Base-by-base conservation (phyloP, 1,140 invertebrate species). In the Leptoteleia sp. region DNA sequence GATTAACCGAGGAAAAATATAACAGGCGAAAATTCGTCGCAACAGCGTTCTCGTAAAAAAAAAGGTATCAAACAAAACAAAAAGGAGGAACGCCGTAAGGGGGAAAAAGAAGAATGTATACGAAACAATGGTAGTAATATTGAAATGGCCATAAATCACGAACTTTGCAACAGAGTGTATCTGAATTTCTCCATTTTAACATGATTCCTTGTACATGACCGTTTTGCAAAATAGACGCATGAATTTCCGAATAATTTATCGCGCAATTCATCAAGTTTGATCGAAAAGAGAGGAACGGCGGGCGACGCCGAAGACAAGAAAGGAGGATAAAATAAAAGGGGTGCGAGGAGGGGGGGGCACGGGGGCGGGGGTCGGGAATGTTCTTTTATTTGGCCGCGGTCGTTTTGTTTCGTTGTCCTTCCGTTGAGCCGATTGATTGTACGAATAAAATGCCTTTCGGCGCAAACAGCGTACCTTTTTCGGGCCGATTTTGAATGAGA, bases 1-100 rank as follows among this genome's bases (percentile, higher is more conserved):
- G 75, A 78, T 78, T 78, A 78, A 72, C 67, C 67, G 61, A 67
- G 76, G 76, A 72, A 78, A 76, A 78, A 78, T 72, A 72, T 78
- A 72, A 72, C 76, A 68, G 67, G 61, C 62, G 76, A 72, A 78
- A 78, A 67, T 72, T 78, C 76, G 61, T 78, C 47, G 61, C 67
- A 67, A 78, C 67, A 67, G 67, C 43, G 42, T 71, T 42, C 59
- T 62, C 1, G 29, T 35, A 37, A 50, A 9, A 48, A 17, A 22
- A 42, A 42, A 29, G 35, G 8, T 42, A 55, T 42, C 38, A 55
- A 50, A 19, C 19, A 38, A 48, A 48, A 38, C 40, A 54, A 47
- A 25, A 11, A 2, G 2, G 15, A 47, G 38, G 3, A 37, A 22
- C 7, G 0, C 12, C 40, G n/a, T 3, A n/a, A 7, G 61, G 61